Evolutionary conservation across 2,888 invertebrate genomes (phyloP).

Genomic region (Tigriopus californicus): DNA sequence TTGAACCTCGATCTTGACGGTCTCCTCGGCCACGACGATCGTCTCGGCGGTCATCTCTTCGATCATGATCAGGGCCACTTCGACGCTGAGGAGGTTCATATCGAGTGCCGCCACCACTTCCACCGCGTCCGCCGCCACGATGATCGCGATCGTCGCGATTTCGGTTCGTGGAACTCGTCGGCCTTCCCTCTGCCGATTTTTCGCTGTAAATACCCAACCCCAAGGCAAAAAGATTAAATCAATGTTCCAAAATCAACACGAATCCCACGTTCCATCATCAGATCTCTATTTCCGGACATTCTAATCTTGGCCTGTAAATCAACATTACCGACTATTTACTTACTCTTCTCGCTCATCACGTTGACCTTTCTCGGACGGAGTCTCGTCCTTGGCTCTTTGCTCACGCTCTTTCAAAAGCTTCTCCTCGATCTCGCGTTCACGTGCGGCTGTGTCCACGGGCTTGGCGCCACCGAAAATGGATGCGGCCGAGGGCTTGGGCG

Average conservation of each 20-base stretch:
- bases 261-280: no score
- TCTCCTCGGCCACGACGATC: not conserved
- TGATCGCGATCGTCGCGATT: not conserved
- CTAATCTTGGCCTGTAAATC: no score
- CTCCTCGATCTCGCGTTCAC: slow-evolving; percentile 78
- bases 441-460: slow-evolving; percentile 79
- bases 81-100: no score
- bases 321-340: no score
- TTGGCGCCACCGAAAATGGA: slow-evolving; percentile 62
- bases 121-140: not conserved
- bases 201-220: not conserved
- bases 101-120: not conserved
- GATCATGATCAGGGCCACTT: no score
- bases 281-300: no score
- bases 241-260: not conserved
- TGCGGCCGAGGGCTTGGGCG: not conserved
- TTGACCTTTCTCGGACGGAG: not conserved
- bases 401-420: slow-evolving; percentile 33
- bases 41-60: not conserved
- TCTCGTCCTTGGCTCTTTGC: not conserved
- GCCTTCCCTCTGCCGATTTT: not conserved
- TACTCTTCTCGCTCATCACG: not conserved
- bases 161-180: no score
- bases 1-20: not conserved
- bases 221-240: not conserved